Evolutionary conservation across 2,797 vertebrate species (phyloP).

Genomic region (Propithecus perrieri): DNA sequence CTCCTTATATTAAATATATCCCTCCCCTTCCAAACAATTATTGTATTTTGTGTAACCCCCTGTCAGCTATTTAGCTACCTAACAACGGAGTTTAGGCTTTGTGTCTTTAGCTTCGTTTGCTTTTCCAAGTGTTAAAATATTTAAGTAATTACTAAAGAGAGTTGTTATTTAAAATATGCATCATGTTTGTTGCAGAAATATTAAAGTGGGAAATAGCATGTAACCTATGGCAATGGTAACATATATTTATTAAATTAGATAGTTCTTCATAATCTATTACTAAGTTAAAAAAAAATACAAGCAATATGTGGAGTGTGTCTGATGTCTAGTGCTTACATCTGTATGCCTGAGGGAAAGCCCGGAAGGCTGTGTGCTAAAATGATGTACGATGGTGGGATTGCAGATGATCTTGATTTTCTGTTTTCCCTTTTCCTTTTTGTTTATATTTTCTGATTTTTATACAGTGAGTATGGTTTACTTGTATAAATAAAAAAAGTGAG

Average conservation of each 20-base stretch:
- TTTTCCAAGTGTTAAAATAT: constrained; percentile 30
- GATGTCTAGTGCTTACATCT: not conserved
- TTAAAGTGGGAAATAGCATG: not conserved
- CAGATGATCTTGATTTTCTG: constrained; percentile 1
- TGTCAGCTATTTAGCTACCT: not conserved
- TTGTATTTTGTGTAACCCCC: not conserved
- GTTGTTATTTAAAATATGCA: constrained; percentile 32
- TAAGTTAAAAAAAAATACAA: constrained; percentile 5
- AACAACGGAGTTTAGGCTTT: not conserved
- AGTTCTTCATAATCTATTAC: not conserved
- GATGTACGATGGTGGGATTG: not conserved
- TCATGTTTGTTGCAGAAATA: not conserved
- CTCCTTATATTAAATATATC: too few relatives aligned
- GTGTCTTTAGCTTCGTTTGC: not conserved
- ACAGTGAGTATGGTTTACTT: not conserved
- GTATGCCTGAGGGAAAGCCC: not conserved
- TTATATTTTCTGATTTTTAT: not conserved
- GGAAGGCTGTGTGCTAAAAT: not conserved
- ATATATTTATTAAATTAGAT: not conserved
- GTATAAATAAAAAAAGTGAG: not conserved
- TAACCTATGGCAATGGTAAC: not conserved
- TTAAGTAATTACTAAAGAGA: constrained; percentile 13
- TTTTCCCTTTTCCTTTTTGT: not conserved
- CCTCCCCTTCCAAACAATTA: not conserved
- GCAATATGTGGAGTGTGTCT: not conserved